phyloP scores from a whole-genome alignment of 2,113 vertebrate species.

The Pygoscelis antarcticus region DNA sequence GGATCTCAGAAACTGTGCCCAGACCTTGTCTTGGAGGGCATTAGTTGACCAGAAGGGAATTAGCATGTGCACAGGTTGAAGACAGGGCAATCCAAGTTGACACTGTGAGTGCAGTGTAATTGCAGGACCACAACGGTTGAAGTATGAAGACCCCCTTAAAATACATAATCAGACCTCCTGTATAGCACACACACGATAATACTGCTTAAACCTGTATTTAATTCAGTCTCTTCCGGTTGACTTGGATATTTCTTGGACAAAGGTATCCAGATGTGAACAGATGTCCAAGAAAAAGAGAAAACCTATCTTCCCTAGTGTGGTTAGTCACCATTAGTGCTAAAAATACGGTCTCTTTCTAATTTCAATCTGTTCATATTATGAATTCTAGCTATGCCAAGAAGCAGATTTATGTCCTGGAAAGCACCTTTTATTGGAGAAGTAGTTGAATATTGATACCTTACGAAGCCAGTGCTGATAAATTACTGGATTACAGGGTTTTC shows the following conservation, averaged over 20 bases:
- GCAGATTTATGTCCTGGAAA: background rate
- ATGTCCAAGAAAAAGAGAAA: background rate
- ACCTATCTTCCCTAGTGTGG: background rate
- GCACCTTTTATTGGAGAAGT: background rate
- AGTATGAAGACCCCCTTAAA: background rate
- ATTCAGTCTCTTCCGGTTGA: background rate
- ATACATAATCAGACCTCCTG: background rate
- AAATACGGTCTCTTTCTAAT: background rate
- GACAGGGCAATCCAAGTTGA: background rate
- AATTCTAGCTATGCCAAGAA: background rate
- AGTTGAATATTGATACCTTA: background rate
- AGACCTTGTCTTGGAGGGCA: background rate
- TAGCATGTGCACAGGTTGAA: background rate
- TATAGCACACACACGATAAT: background rate
- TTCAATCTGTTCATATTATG: background rate
- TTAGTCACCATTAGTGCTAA: background rate
- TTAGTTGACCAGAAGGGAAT: background rate
- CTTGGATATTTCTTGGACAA: background rate
- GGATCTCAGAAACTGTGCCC: background rate
- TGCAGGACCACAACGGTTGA: background rate
- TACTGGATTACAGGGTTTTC: background rate
- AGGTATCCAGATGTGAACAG: background rate
- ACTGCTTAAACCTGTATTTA: background rate
- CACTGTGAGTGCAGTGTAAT: background rate
- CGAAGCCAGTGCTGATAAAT: background rate